phyloP scores from a whole-genome alignment of 1,140 invertebrate species.

The Heliconius hermathena region DNA sequence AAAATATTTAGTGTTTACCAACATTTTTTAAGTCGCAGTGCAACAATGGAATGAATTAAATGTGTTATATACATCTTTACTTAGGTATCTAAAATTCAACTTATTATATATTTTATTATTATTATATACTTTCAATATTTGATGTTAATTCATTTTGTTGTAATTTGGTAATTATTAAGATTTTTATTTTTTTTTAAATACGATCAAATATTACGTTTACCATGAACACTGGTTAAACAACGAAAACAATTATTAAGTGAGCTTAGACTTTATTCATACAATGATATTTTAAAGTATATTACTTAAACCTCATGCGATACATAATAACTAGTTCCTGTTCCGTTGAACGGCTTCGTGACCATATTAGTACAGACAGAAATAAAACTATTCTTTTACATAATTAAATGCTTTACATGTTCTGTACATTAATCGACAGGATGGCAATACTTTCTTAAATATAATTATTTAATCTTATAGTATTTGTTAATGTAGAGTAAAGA shows the following conservation, averaged over 20 bases:
- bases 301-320: constrained; percentile 40
- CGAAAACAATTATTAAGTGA: neutral
- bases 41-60: neutral
- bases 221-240: neutral
- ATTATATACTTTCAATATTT: neutral
- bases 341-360: constrained; percentile 58
- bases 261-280: neutral
- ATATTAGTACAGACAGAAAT: constrained; percentile 35
- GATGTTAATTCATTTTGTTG: too few species aligned
- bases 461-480: neutral
- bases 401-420: neutral
- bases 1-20: neutral
- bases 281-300: constrained; percentile 5
- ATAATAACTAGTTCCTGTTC: constrained; percentile 55
- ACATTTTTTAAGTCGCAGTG: neutral
- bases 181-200: neutral
- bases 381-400: constrained; percentile 25
- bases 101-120: neutral
- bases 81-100: neutral
- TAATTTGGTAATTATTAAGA: too few species aligned
- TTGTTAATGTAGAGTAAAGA: neutral
- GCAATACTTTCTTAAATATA: neutral
- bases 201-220: neutral
- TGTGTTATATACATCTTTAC: neutral
- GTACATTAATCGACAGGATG: neutral